These are phyloP conservation scores for Aspidoscelis tigris DNA, from an alignment of 2,113 vertebrate species.

Conservation along the genomic window DNA sequence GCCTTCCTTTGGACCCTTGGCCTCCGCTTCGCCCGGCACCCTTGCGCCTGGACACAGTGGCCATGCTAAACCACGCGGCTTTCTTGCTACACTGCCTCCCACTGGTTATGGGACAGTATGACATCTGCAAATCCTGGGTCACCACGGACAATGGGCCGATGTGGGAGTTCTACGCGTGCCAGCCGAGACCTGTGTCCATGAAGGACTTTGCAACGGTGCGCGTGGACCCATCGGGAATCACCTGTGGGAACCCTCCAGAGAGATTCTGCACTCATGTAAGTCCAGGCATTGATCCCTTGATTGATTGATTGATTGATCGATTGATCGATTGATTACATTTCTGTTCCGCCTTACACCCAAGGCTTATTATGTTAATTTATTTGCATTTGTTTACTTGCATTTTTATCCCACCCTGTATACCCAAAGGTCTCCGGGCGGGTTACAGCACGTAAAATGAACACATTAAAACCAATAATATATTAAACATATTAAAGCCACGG, in stretches of 20 bases:
- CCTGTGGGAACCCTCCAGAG: constrained; percentile 93
- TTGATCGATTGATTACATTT: too few relatives aligned
- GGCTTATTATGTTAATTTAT: too few relatives aligned
- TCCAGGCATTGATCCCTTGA: constrained; percentile 34
- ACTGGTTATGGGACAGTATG: constrained; percentile 89
- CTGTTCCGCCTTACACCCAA: too few relatives aligned
- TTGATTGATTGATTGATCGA: not conserved
- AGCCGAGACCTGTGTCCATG: constrained; percentile 89
- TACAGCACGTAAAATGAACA: too few relatives aligned
- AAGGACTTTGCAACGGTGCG: constrained; percentile 92
- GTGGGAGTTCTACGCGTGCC: constrained; percentile 97
- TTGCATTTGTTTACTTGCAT: too few relatives aligned
- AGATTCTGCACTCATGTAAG: constrained; percentile 98
- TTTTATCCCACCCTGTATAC: too few relatives aligned
- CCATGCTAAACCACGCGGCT: constrained; percentile 85
- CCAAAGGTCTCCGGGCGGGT: too few relatives aligned
- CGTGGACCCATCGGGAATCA: constrained; percentile 93
- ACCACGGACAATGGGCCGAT: constrained; percentile 92
- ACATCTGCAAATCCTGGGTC: constrained; percentile 97
- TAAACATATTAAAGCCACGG: too few relatives aligned
- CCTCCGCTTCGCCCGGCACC: constrained; percentile 52
- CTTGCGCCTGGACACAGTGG: constrained; percentile 62
- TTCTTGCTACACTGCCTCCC: constrained; percentile 85
- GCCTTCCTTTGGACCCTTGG: constrained; percentile 74
- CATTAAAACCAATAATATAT: too few relatives aligned